These are phyloP conservation scores for Trichoplusia ni DNA, from an alignment of 1,140 invertebrate genomes.

Conservation along the genomic window DNA sequence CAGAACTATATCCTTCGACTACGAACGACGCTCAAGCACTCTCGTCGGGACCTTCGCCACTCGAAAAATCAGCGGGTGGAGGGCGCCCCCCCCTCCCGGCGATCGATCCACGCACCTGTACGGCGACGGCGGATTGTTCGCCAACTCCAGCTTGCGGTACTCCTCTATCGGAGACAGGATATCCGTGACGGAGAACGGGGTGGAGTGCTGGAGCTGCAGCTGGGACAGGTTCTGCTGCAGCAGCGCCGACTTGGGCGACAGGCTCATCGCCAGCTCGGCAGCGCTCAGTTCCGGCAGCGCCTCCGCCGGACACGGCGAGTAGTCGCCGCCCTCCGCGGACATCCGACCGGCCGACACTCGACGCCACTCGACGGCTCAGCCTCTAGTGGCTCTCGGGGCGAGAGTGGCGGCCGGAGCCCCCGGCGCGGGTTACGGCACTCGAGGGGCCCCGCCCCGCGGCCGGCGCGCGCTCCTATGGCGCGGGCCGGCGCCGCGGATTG, in stretches of 20 bases:
- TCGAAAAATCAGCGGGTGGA: slow-evolving; percentile 74
- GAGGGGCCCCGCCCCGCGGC: slow-evolving; percentile 48
- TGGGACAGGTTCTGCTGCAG: slow-evolving; percentile 82
- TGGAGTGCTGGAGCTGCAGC: slow-evolving; percentile 88
- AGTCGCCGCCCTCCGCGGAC: slow-evolving; percentile 79
- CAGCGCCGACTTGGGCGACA: slow-evolving; percentile 88
- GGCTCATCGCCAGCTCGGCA: slow-evolving; percentile 94
- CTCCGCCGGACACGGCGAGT: slow-evolving; percentile 79
- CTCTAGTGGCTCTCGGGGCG: slow-evolving; percentile 79
- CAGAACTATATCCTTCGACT: slow-evolving; percentile 78
- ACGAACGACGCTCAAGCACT: slow-evolving; percentile 69
- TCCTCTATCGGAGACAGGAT: slow-evolving; percentile 97
- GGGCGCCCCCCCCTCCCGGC: slow-evolving; percentile 52
- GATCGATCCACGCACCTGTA: slow-evolving; percentile 84
- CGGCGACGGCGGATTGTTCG: slow-evolving; percentile 85
- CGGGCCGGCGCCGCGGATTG: slow-evolving; percentile 22
- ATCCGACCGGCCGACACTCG: slow-evolving; percentile 77
- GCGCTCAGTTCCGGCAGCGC: slow-evolving; percentile 90
- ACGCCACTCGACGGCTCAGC: slow-evolving; percentile 77
- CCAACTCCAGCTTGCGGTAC: slow-evolving; percentile 92
- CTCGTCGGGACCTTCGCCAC: slow-evolving; percentile 76
- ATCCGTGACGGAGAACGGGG: slow-evolving; percentile 97
- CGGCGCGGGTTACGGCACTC: slow-evolving; percentile 52
- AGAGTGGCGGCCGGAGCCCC: slow-evolving; percentile 70
- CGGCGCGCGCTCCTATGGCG: slow-evolving; percentile 35